Percentiles rank a stretch among this genome's conserved stretches.
phyloP scores from a whole-genome alignment of 2,888 invertebrate species.

The Ptychoptera contaminata region DNA sequence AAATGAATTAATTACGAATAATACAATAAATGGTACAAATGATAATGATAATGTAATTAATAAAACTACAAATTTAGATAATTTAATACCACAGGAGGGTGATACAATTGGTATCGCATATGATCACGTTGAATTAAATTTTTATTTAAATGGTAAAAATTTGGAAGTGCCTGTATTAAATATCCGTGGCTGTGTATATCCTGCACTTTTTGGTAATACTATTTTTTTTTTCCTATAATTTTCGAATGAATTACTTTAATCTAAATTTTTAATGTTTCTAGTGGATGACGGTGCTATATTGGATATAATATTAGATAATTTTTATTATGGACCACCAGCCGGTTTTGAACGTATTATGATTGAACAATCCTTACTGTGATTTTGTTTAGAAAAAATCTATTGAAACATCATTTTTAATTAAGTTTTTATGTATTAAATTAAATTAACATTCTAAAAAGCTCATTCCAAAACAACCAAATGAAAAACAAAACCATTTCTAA shows the following conservation, averaged over 20 bases:
- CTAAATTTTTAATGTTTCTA: conserved; percentile 32
- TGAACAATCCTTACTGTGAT: conserved; percentile 89
- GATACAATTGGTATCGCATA: conserved; percentile 88
- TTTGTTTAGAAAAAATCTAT: neutral
- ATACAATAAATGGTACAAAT: conserved; percentile 8
- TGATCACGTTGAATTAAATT: conserved; percentile 91
- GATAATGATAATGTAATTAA: conserved; percentile 16
- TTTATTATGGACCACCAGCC: conserved; percentile 63
- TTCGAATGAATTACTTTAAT: neutral
- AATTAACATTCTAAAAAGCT: no score
- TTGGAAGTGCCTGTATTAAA: conserved; percentile 73
- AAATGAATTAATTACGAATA: no score
- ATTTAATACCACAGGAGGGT: conserved; percentile 66
- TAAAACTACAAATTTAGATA: conserved; percentile 18
- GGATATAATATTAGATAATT: conserved; percentile 85
- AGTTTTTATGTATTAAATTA: conserved; percentile 7
- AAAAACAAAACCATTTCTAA: no score
- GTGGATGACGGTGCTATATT: conserved; percentile 96
- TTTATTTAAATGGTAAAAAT: conserved; percentile 82
- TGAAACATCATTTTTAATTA: conserved; percentile 7
- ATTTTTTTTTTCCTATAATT: conserved; percentile 3
- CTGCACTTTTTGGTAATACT: conserved; percentile 74
- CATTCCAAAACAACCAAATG: no score
- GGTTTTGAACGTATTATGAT: conserved; percentile 94
- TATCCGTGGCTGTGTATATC: conserved; percentile 81